Evolutionary conservation across 2,888 invertebrate genomes (phyloP).

Genomic region (Apantesis nais): DNA sequence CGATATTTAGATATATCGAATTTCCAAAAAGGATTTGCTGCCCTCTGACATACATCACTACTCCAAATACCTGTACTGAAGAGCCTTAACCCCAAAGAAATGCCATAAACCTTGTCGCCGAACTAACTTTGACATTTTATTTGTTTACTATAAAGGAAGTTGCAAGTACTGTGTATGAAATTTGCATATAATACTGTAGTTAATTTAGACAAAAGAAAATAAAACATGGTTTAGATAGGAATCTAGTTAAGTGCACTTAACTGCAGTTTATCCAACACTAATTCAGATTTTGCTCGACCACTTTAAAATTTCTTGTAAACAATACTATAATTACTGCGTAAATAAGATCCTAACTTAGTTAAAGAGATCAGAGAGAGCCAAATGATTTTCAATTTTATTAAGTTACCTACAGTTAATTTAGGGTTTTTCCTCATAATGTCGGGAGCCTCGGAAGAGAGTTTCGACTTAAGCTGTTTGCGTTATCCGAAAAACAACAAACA

Average conservation of each 20-base stretch:
- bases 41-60: not conserved
- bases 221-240: not conserved
- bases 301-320: no score
- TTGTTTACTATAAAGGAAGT: conserved; percentile 2
- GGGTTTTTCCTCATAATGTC: not conserved
- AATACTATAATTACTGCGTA: not conserved
- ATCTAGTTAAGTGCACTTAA: no score
- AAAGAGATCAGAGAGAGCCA: not conserved
- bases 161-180: not conserved
- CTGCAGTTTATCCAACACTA: not conserved
- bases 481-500: not conserved
- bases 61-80: not conserved
- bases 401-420: not conserved
- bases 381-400: not conserved
- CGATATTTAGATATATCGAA: not conserved
- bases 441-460: not conserved
- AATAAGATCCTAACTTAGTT: not conserved
- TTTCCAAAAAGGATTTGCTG: not conserved
- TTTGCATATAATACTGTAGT: not conserved
- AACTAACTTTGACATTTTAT: not conserved
- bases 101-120: not conserved
- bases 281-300: not conserved
- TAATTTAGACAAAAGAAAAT: not conserved
- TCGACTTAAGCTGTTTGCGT: no score
- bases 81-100: not conserved